Percentiles rank a stretch among this genome's conserved stretches.
phyloP scores from a whole-genome alignment of 1,140 invertebrate species.

The Tachypleus tridentatus region DNA sequence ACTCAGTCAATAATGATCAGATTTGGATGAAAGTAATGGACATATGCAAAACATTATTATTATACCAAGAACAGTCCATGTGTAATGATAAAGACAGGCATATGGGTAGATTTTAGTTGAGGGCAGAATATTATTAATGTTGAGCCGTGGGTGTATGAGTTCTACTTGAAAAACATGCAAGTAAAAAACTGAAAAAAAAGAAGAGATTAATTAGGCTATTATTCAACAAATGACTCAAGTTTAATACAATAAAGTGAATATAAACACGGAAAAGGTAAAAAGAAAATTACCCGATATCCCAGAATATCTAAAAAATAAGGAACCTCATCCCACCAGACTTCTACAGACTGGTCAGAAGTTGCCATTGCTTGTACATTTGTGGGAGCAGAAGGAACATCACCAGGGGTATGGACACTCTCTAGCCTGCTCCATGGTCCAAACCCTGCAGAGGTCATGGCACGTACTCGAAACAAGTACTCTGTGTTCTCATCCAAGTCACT shows the following conservation, averaged over 20 bases:
- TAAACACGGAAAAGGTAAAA: neutral
- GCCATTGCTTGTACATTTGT: conserved; percentile 82
- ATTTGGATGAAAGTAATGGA: too few species aligned
- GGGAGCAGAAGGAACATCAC: conserved; percentile 71
- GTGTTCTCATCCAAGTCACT: conserved; percentile 88
- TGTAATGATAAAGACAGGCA: too few species aligned
- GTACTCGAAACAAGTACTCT: conserved; percentile 73
- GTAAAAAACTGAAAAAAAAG: too few species aligned
- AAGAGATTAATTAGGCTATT: too few species aligned
- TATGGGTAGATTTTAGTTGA: too few species aligned
- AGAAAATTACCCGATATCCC: conserved; percentile 49
- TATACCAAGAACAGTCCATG: too few species aligned
- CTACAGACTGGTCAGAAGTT: conserved; percentile 79
- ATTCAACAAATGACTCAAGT: too few species aligned
- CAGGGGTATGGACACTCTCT: conserved; percentile 69
- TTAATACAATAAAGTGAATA: neutral
- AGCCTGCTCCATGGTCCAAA: conserved; percentile 80
- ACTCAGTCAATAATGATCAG: too few species aligned
- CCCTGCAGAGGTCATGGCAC: conserved; percentile 78
- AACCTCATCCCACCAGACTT: conserved; percentile 90
- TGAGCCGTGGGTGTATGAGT: too few species aligned
- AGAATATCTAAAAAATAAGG: conserved; percentile 53
- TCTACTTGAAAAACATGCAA: too few species aligned
- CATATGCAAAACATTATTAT: too few species aligned
- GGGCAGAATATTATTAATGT: too few species aligned